Evolutionary conservation across 2,113 vertebrate species (phyloP).

Genomic region (Myotis brandtii): DNA sequence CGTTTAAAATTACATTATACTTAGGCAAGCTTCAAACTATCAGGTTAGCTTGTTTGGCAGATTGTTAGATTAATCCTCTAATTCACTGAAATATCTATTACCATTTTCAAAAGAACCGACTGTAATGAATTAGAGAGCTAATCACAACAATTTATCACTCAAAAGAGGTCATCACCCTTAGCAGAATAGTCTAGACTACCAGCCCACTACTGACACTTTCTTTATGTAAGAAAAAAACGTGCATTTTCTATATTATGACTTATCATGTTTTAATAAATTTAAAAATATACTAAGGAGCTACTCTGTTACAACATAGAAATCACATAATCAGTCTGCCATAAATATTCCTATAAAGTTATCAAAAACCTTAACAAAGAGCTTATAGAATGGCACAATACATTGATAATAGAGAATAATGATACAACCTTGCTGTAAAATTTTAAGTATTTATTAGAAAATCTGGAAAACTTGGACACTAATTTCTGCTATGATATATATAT

Average conservation of each 20-base stretch:
- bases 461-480: neutral
- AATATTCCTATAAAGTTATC: neutral
- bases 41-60: constrained; percentile 77
- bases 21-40: constrained; percentile 76
- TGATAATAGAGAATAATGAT: neutral
- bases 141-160: constrained; percentile 78
- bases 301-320: neutral
- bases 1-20: constrained; percentile 78
- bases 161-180: constrained; percentile 71
- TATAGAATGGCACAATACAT: neutral
- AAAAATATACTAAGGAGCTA: neutral
- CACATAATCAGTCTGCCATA: neutral
- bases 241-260: neutral
- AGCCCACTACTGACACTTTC: neutral
- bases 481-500: neutral
- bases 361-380: neutral
- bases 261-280: constrained; percentile 12
- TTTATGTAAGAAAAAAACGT: neutral
- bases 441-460: neutral
- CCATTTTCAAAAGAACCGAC: constrained; percentile 75
- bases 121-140: constrained; percentile 78
- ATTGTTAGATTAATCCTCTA: constrained; percentile 76
- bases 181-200: constrained; percentile 21
- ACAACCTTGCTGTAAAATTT: neutral
- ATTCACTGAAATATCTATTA: constrained; percentile 80